Conservation (phyloP, 2,888 invertebrate species). For the Drosophila bunnanda region DNA sequence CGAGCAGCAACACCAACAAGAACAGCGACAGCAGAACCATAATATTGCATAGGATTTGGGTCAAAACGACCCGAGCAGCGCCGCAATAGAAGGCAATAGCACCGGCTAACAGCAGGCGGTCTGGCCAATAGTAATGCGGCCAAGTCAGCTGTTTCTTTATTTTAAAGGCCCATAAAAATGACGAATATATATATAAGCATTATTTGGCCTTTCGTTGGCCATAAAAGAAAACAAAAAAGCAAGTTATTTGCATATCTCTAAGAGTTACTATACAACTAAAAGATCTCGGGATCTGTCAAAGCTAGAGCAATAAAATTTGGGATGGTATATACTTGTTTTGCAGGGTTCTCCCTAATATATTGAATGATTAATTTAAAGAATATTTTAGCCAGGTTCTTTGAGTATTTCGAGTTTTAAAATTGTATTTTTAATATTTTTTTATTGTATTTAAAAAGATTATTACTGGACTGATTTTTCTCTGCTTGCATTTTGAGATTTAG, state of each 20-base stretch:
- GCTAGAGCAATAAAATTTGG: neutral
- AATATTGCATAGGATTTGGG: slow-evolving; percentile 49
- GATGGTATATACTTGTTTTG: neutral
- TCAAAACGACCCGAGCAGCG: slow-evolving; percentile 36
- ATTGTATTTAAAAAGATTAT: too few species aligned
- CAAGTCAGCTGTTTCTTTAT: slow-evolving; percentile 16
- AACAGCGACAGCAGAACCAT: slow-evolving; percentile 30
- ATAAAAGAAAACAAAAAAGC: slow-evolving; percentile 3
- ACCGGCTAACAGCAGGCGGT: slow-evolving; percentile 30
- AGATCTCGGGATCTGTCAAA: neutral
- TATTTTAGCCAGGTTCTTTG: neutral
- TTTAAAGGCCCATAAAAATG: slow-evolving; percentile 14
- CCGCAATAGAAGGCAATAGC: slow-evolving; percentile 22
- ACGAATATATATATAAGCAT: slow-evolving; percentile 10
- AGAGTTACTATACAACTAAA: neutral
- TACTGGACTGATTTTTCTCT: too few species aligned
- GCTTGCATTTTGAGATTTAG: too few species aligned
- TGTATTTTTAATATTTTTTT: too few species aligned
- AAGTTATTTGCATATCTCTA: slow-evolving; percentile 3
- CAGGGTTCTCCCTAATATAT: neutral
- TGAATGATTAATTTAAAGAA: neutral
- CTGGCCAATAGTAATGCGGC: slow-evolving; percentile 20
- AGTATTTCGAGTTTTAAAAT: neutral
- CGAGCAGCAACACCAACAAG: slow-evolving; percentile 34
- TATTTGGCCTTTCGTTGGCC: slow-evolving; percentile 1